Percentiles rank a stretch among this genome's conserved stretches.
phyloP scores from a whole-genome alignment of 2,797 vertebrate species.

The Oreochromis mossambicus region DNA sequence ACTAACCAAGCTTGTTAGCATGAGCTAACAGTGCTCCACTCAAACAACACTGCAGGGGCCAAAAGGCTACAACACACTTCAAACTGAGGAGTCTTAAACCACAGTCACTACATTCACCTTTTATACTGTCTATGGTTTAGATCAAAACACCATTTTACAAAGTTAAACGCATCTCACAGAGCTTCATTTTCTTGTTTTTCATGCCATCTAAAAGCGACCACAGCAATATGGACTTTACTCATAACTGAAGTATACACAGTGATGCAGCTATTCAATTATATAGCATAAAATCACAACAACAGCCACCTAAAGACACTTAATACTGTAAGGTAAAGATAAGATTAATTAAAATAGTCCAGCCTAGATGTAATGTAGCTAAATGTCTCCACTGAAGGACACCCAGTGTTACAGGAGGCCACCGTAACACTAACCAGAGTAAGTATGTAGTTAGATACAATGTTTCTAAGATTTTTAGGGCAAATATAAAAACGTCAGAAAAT shows the following conservation, averaged over 20 bases:
- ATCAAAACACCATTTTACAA: neutral
- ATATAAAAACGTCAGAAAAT: neutral
- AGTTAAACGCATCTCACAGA: fast-evolving
- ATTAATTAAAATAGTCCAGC: neutral
- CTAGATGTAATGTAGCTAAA: neutral
- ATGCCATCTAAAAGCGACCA: neutral
- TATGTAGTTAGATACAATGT: neutral
- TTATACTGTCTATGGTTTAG: neutral
- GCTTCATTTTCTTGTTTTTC: neutral
- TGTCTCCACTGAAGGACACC: neutral
- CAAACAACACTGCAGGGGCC: no score
- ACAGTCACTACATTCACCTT: no score
- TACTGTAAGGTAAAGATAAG: neutral
- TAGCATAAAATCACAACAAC: neutral
- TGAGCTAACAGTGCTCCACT: no score
- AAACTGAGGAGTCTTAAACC: no score
- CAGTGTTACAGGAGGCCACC: neutral
- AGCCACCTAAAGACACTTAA: neutral
- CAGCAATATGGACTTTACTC: neutral
- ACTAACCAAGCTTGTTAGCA: no score
- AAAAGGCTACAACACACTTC: no score
- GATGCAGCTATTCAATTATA: neutral
- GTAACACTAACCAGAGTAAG: neutral
- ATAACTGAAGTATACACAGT: neutral
- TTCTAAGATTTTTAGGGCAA: fast-evolving